Evolutionary conservation across 2,797 vertebrate species (phyloP).

Genomic region (Trematomus bernacchii): DNA sequence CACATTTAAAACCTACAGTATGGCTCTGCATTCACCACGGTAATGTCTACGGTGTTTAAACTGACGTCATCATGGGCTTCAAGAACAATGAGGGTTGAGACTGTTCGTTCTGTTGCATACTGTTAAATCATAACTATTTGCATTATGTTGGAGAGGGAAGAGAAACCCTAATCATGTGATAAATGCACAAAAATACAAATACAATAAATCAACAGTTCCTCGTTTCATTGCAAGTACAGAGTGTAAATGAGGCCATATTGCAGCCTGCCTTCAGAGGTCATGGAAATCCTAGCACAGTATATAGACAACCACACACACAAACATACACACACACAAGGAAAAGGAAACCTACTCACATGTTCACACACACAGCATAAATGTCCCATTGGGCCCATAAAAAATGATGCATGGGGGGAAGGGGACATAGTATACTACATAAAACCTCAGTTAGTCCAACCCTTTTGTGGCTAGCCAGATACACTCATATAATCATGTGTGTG

Average conservation of each 20-base stretch:
- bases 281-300: not conserved
- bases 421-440: constrained; percentile 51
- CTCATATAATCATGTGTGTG: not conserved
- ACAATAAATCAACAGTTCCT: not conserved
- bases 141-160: not conserved
- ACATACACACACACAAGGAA: not conserved
- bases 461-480: constrained; percentile 25
- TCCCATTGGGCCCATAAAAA: constrained; percentile 61
- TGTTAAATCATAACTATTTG: constrained; percentile 10
- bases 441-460: constrained; percentile 32
- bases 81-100: not conserved
- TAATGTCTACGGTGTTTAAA: constrained; percentile 15
- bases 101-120: not conserved
- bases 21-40: constrained; percentile 10
- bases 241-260: not conserved
- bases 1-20: constrained; percentile 17
- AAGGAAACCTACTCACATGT: no score
- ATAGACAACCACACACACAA: not conserved
- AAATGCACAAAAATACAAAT: not conserved
- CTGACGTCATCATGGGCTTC: constrained; percentile 17
- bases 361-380: constrained; percentile 33
- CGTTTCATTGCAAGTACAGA: not conserved
- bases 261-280: constrained; percentile 14
- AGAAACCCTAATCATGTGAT: not conserved
- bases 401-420: constrained; percentile 57